Evolutionary conservation across 2,113 vertebrate genomes (phyloP), one percentile per base, ranked within the genome.

Genomic region (Artemisiospiza belli): DNA sequence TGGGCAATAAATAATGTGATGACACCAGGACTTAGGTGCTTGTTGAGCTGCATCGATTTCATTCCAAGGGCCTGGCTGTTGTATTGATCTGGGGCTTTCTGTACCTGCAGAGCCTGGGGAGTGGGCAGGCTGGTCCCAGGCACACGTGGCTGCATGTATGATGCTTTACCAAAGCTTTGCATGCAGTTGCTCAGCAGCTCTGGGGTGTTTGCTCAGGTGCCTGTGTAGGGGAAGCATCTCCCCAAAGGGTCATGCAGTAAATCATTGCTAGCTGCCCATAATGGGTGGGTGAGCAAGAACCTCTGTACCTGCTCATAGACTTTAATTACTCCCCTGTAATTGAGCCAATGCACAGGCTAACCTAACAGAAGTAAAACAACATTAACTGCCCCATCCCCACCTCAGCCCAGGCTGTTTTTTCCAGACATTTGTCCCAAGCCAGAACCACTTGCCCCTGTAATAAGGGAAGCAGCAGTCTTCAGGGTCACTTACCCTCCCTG

Each of bases 11-110:
- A 95, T 95, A 92, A 84, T 27, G 73, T 59, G 94, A 86, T 84
- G 94, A 88, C 94, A 93, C 90, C 62, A 27, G 92, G 88, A 88
- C 69, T 92, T 87, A 78, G 10, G 55, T 6, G 62, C 91, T 91
- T 90, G 82, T 94, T 92, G 94, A 80, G 92, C 93, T 89, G 93
- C 95, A 95, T 92, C 66, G 96, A 97, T 96, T 89, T 87, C 54
- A 74, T 86, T 88, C 95, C 39, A 39, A 95, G 91, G 88, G 83
- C 63, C 83, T 94, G 1, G 7, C 7, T 13, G 79, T 27, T 58
- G 49, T 92, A 96, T 96, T 69, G 94, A 95, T 96, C 80, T 33
- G 64, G 55, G 57, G 68, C 73, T 80, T 68, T 78, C 72, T 62
- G 77, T 93, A 64, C 88, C 93, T 89, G 83, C 94, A 58, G 80